Conservation (phyloP, 92 coral and sea anemone genomes). For the Phymanthus crucifer region DNA sequence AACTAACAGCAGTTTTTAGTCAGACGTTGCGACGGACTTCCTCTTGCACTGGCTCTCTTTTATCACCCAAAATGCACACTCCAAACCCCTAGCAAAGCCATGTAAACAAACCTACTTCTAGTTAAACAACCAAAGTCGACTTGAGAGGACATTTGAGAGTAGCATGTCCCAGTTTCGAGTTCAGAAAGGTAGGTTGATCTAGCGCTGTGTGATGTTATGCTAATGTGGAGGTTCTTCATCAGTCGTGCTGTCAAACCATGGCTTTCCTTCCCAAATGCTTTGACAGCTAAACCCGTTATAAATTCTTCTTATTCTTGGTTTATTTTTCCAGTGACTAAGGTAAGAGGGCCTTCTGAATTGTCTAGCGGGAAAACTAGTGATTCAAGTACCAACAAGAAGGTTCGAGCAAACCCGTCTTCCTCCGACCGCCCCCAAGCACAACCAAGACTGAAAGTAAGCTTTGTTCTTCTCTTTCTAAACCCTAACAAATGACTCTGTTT, state of each 20-base stretch:
- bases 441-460: conserved; percentile 62
- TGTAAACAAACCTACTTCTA: conserved; percentile 36
- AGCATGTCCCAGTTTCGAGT: conserved; percentile 89
- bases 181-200: conserved; percentile 77
- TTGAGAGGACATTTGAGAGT: conserved; percentile 24
- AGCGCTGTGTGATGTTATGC: neutral
- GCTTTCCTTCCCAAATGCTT: neutral
- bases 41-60: conserved; percentile 3
- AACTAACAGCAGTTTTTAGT: conserved; percentile 6
- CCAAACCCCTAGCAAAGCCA: conserved; percentile 27
- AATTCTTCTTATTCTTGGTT: conserved; percentile 21
- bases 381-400: conserved; percentile 50
- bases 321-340: conserved; percentile 84
- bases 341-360: conserved; percentile 81
- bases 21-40: conserved; percentile 13
- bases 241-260: conserved; percentile 14
- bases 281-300: neutral
- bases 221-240: neutral
- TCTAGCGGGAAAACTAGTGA: conserved; percentile 54
- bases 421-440: conserved; percentile 71
- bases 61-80: conserved; percentile 51
- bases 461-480: neutral
- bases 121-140: conserved; percentile 15
- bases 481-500: neutral
- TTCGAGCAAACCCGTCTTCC: conserved; percentile 43